phyloP scores from a whole-genome alignment of 2,888 invertebrate genomes.

The Salticus scenicus region DNA sequence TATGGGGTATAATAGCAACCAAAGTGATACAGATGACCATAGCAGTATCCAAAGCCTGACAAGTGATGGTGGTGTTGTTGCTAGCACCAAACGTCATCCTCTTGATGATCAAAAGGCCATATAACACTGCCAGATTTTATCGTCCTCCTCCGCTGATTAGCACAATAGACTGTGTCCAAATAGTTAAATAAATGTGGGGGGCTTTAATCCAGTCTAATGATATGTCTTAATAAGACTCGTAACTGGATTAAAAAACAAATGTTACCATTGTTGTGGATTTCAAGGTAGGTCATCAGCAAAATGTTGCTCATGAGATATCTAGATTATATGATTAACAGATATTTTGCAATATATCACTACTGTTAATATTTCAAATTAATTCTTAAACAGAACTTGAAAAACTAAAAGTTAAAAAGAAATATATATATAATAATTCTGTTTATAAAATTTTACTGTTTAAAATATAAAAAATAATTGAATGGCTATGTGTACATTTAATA shows the following conservation, averaged over 20 bases:
- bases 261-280: conserved; percentile 45
- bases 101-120: conserved; percentile 77
- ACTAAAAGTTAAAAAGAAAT: neutral
- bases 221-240: conserved; percentile 50
- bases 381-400: conserved; percentile 60
- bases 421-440: neutral
- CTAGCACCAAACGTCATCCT: conserved; percentile 82
- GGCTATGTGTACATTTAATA: no score
- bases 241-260: conserved; percentile 41
- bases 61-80: conserved; percentile 84
- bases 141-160: conserved; percentile 70
- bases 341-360: conserved; percentile 64
- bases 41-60: conserved; percentile 82
- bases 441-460: no score
- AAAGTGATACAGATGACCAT: conserved; percentile 87
- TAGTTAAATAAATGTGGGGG: conserved; percentile 57
- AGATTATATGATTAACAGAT: conserved; percentile 48
- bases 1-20: conserved; percentile 89
- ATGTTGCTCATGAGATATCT: conserved; percentile 50
- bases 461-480: no score
- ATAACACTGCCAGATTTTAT: conserved; percentile 70
- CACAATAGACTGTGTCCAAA: conserved; percentile 70
- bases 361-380: conserved; percentile 54
- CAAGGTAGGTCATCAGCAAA: conserved; percentile 27
- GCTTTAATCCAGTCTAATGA: conserved; percentile 27